Evolutionary conservation across 2,888 invertebrate species (phyloP).

Genomic region (Rhagium mordax): DNA sequence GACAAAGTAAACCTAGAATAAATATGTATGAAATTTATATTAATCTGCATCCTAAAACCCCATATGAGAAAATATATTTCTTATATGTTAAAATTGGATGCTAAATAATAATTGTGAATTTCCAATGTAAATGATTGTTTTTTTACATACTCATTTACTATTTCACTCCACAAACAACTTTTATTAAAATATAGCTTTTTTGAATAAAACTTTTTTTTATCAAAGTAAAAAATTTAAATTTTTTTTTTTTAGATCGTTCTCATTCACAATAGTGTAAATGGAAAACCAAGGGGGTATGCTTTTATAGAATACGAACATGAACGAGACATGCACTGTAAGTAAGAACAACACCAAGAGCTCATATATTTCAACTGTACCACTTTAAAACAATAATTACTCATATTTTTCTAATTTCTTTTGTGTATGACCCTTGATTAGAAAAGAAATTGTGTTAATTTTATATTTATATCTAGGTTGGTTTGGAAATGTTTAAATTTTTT

Average conservation of each 20-base stretch:
- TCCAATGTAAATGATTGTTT: constrained; percentile 42
- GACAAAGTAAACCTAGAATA: no score
- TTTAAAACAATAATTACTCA: constrained; percentile 36
- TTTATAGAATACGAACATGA: constrained; percentile 99
- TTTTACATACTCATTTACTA: constrained; percentile 42
- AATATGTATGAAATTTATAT: background rate
- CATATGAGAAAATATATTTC: constrained; percentile 36
- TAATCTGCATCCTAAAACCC: constrained; percentile 41
- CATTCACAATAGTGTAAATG: constrained; percentile 87
- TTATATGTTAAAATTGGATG: constrained; percentile 44
- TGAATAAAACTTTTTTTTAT: background rate
- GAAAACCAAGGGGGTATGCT: constrained; percentile 98
- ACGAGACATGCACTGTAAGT: constrained; percentile 99
- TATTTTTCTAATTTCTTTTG: background rate
- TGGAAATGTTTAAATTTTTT: no score
- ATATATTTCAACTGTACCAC: constrained; percentile 52
- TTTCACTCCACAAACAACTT: constrained; percentile 47
- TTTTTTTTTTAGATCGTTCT: constrained; percentile 84
- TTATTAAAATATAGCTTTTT: background rate
- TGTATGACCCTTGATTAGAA: background rate
- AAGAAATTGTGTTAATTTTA: no score
- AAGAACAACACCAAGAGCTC: constrained; percentile 50
- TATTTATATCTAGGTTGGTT: no score
- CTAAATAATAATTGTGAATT: constrained; percentile 44
- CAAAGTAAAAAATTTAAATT: constrained; percentile 9